phyloP scores from a whole-genome alignment of 2,113 vertebrate genomes.

The Bufo bufo region DNA sequence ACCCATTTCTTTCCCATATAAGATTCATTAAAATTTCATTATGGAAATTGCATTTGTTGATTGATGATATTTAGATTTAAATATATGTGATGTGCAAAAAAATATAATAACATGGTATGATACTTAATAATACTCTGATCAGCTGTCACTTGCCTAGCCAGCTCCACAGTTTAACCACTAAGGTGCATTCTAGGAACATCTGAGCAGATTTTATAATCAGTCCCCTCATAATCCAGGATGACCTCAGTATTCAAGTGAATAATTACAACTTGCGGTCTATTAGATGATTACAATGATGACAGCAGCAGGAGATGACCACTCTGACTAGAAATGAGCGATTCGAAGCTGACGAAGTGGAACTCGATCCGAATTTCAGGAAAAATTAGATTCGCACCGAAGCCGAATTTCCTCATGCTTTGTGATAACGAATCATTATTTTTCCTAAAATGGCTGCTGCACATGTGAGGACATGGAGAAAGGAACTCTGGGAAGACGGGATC shows the following conservation, averaged over 20 bases:
- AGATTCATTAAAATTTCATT: constrained; percentile 1
- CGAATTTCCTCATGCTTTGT: too few relatives aligned
- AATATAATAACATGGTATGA: constrained; percentile 6
- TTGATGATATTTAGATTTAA: constrained; percentile 16
- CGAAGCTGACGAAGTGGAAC: too few relatives aligned
- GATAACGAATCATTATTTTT: too few relatives aligned
- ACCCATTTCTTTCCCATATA: neutral
- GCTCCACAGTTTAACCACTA: neutral
- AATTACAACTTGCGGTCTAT: neutral
- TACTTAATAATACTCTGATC: neutral
- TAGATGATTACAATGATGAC: constrained; percentile 4
- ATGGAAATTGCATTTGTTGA: neutral
- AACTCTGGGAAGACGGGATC: too few relatives aligned
- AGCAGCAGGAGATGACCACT: neutral
- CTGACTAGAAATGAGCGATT: neutral
- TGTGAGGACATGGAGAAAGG: too few relatives aligned
- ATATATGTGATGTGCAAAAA: neutral
- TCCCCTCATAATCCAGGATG: neutral
- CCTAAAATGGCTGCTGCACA: too few relatives aligned
- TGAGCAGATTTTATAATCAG: neutral
- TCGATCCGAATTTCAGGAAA: too few relatives aligned
- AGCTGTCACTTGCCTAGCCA: neutral
- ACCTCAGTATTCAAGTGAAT: neutral
- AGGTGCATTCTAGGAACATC: neutral
- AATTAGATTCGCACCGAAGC: too few relatives aligned